A percentile compares a stretch with the other conserved stretches of the same genome.
Evolutionary conservation across 2,797 vertebrate genomes (phyloP).

Genomic region (Brachyrhaphis roseni): DNA sequence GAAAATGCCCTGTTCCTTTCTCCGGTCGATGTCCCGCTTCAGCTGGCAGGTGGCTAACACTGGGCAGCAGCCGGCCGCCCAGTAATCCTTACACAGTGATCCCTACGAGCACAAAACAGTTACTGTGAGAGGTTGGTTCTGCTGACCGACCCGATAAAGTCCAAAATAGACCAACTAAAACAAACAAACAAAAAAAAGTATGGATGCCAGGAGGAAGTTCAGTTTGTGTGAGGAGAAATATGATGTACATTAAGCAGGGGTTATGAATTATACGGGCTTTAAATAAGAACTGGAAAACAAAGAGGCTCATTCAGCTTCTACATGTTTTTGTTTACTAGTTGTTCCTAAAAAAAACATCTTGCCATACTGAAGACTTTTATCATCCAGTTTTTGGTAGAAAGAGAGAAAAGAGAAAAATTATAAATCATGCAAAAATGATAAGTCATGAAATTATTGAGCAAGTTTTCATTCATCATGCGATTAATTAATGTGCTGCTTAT

Average conservation of each 20-base stretch:
- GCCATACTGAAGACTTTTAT: too few species aligned
- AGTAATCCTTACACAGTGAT: slow-evolving; percentile 76
- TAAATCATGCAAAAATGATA: too few species aligned
- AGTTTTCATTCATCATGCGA: too few species aligned
- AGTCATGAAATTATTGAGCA: too few species aligned
- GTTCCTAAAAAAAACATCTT: too few species aligned
- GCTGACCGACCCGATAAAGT: not conserved
- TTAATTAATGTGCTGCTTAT: too few species aligned
- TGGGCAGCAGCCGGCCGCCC: not conserved
- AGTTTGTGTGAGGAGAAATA: not conserved
- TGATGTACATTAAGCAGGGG: not conserved
- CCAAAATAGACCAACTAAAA: not conserved
- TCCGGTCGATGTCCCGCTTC: slow-evolving; percentile 86
- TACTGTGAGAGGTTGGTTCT: not conserved
- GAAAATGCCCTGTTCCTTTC: slow-evolving; percentile 78
- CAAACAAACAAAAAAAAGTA: not conserved
- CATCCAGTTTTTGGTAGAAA: too few species aligned
- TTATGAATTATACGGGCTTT: not conserved
- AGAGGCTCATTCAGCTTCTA: not conserved
- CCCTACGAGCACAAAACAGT: slow-evolving; percentile 73
- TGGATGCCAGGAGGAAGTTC: not conserved
- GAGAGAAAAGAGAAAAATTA: too few species aligned
- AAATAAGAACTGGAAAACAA: not conserved
- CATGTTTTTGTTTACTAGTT: not conserved
- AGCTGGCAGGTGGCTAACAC: slow-evolving; percentile 83